phyloP scores from a whole-genome alignment of 2,797 vertebrate genomes.

The Semaprochilodus insignis region DNA sequence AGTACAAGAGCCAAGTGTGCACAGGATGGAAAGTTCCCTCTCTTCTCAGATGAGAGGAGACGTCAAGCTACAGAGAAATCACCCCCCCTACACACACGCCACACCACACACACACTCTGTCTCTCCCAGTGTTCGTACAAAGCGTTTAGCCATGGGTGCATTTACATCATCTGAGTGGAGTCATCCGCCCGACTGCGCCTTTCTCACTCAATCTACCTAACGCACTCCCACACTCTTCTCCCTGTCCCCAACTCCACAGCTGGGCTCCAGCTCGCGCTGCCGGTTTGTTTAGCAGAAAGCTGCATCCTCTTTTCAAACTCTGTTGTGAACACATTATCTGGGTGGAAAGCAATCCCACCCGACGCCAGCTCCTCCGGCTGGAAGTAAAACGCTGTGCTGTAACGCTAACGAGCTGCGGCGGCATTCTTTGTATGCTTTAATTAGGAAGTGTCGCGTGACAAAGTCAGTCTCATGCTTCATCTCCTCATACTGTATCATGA shows the following conservation, averaged over 20 bases:
- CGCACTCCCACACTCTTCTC: not conserved
- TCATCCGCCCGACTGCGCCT: conserved; percentile 58
- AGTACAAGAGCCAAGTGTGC: not conserved
- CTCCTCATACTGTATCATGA: not conserved
- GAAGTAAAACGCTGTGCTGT: conserved; percentile 59
- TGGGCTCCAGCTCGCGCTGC: conserved; percentile 47
- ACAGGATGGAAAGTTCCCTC: not conserved
- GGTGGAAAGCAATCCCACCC: conserved; percentile 49
- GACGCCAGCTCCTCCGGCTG: conserved; percentile 57
- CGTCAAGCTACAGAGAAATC: conserved; percentile 21
- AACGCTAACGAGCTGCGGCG: conserved; percentile 63
- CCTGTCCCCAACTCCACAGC: conserved; percentile 20
- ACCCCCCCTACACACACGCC: not conserved
- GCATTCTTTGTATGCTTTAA: conserved; percentile 68
- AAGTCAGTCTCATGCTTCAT: conserved; percentile 58
- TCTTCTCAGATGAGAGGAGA: conserved; percentile 22
- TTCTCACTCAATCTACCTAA: conserved; percentile 56
- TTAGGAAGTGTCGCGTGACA: conserved; percentile 59
- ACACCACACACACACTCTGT: conserved; percentile 35
- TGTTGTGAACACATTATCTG: conserved; percentile 51
- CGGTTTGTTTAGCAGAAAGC: conserved; percentile 44
- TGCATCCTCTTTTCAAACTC: conserved; percentile 34
- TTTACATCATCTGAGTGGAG: conserved; percentile 63
- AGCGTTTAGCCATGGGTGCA: conserved; percentile 63
- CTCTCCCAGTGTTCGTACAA: conserved; percentile 59